phyloP scores from a whole-genome alignment of 1,140 invertebrate species.

The Dinoponera quadriceps region DNA sequence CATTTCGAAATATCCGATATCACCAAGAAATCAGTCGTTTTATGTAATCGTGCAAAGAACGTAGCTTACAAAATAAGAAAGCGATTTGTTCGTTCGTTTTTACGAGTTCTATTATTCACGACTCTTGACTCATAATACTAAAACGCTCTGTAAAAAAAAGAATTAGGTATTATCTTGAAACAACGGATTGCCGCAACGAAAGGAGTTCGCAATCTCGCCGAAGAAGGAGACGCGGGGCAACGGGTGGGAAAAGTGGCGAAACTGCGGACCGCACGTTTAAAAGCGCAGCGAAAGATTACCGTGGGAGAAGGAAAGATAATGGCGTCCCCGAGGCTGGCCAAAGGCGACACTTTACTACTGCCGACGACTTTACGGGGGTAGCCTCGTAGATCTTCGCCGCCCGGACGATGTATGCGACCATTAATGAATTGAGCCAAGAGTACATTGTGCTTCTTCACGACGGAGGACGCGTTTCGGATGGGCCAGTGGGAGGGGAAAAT shows the following conservation, averaged over 20 bases:
- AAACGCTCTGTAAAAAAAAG: too few species aligned
- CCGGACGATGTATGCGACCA: constrained; percentile 49
- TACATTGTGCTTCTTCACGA: constrained; percentile 7
- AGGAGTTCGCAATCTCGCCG: constrained; percentile 17
- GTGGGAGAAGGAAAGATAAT: constrained; percentile 49
- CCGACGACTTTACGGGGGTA: constrained; percentile 43
- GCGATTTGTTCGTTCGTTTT: too few species aligned
- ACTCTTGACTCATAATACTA: too few species aligned
- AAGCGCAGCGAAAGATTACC: constrained; percentile 43
- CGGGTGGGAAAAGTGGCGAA: constrained; percentile 42
- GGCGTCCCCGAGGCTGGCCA: constrained; percentile 59
- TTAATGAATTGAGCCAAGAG: constrained; percentile 66
- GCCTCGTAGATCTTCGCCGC: constrained; percentile 35
- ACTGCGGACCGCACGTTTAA: constrained; percentile 41
- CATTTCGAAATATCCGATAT: too few species aligned
- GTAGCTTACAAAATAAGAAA: too few species aligned
- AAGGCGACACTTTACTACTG: constrained; percentile 57
- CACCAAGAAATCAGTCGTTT: too few species aligned
- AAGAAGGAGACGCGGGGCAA: constrained; percentile 26
- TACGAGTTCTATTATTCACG: too few species aligned
- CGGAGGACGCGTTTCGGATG: constrained; percentile 14
- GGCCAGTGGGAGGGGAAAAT: not conserved
- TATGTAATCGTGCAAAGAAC: too few species aligned
- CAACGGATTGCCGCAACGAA: too few species aligned
- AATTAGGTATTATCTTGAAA: too few species aligned